Evolutionary conservation across 2,888 invertebrate genomes (phyloP).

Genomic region (Phlogophora meticulosa): DNA sequence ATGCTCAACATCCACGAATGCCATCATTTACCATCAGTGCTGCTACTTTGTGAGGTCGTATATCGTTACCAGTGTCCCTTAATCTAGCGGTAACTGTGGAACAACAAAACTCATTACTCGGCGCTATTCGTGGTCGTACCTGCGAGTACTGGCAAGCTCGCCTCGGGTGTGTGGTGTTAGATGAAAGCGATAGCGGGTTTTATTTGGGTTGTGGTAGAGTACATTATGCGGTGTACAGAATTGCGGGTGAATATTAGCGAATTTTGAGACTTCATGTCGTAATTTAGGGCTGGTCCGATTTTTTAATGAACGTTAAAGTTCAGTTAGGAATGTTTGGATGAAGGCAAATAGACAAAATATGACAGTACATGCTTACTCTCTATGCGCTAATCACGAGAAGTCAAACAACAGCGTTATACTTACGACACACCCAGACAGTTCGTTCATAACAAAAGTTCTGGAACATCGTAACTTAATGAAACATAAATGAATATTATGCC

Average conservation of each 20-base stretch:
- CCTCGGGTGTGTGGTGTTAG: slow-evolving; percentile 66
- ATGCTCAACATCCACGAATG: slow-evolving; percentile 45
- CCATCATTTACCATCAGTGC: slow-evolving; percentile 67
- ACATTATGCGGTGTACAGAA: background rate
- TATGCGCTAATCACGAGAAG: background rate
- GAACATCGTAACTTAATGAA: slow-evolving; percentile 44
- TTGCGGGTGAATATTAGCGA: rapidly evolving
- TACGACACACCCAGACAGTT: background rate
- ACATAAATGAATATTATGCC: slow-evolving; percentile 49
- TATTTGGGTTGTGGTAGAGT: background rate
- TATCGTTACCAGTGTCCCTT: slow-evolving; percentile 81
- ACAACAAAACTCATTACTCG: slow-evolving; percentile 90
- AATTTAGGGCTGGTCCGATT: background rate
- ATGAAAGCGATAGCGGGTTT: slow-evolving; percentile 53
- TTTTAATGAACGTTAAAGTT: no score
- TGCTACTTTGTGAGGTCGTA: slow-evolving; percentile 70
- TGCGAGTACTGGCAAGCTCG: slow-evolving; percentile 83
- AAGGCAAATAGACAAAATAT: no score
- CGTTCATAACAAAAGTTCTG: slow-evolving; percentile 51
- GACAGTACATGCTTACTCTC: background rate
- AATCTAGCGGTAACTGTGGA: slow-evolving; percentile 84
- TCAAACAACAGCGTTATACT: slow-evolving; percentile 2
- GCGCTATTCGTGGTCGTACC: slow-evolving; percentile 83
- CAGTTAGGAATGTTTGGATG: no score
- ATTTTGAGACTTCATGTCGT: no score